A percentile compares a stretch with the other conserved stretches of the same genome.
Conservation (phyloP, 2,113 vertebrate species). For the Lutjanus erythropterus region DNA sequence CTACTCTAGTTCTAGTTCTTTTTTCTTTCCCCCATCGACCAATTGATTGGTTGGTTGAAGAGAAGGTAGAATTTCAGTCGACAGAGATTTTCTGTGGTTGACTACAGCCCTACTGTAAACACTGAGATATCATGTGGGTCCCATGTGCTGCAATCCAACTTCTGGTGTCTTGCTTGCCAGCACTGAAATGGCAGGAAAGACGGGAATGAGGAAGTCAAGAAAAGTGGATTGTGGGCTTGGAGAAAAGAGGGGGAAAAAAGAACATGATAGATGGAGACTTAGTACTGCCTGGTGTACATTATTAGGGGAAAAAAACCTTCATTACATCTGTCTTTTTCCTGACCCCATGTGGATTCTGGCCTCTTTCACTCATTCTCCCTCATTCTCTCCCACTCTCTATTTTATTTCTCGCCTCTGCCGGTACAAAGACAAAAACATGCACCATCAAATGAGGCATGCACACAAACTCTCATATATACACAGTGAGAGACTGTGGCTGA, state of each 20-base stretch:
- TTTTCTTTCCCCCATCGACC: too few relatives aligned
- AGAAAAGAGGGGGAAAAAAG: neutral
- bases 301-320: conserved; percentile 25
- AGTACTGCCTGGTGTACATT: neutral
- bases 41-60: too few relatives aligned
- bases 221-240: neutral
- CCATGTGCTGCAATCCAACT: neutral
- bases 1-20: too few relatives aligned
- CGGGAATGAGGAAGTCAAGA: neutral
- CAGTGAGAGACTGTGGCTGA: conserved; percentile 36
- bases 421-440: conserved; percentile 29
- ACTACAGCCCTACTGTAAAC: too few relatives aligned
- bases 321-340: conserved; percentile 4
- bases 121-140: neutral
- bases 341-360: conserved; percentile 6
- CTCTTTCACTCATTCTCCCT: conserved; percentile 1
- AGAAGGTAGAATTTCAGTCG: too few relatives aligned
- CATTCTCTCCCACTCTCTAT: neutral
- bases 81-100: too few relatives aligned
- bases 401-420: conserved; percentile 7
- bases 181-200: neutral
- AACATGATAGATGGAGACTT: neutral
- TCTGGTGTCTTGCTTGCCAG: neutral
- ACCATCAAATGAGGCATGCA: conserved; percentile 50
- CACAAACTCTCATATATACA: conserved; percentile 9